Conservation (phyloP, 2,888 invertebrate species). For the Galerucella calmariensis region DNA sequence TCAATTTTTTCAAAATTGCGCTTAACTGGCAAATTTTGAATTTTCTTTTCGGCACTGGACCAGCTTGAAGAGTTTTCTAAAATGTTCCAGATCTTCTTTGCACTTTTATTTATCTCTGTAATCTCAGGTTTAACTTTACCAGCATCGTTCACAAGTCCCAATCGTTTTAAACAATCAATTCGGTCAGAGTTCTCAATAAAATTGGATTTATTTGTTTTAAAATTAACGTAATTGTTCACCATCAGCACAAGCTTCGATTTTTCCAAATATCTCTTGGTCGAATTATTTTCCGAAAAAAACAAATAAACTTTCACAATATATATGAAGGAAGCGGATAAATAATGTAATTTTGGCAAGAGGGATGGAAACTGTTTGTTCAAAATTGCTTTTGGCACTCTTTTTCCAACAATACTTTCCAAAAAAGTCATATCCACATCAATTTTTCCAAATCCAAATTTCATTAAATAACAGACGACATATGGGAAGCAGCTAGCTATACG, state of each 20-base stretch:
- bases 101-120: neutral
- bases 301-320: neutral
- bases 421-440: neutral
- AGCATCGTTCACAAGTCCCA: neutral
- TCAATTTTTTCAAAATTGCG: neutral
- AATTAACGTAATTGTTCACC: neutral
- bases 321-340: neutral
- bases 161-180: neutral
- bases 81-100: neutral
- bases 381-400: neutral
- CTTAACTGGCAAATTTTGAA: neutral
- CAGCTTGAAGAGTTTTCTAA: neutral
- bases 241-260: neutral
- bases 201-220: neutral
- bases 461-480: neutral
- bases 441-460: neutral
- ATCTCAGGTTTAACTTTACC: neutral
- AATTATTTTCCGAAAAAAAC: neutral
- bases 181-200: neutral
- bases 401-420: constrained; percentile 5
- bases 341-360: neutral
- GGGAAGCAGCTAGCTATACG: neutral
- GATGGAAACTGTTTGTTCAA: neutral
- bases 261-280: neutral
- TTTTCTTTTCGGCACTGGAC: neutral